Percentiles rank a stretch among this genome's conserved stretches.
phyloP scores from a whole-genome alignment of 2,797 vertebrate genomes.

The Gambelia wislizenii region DNA sequence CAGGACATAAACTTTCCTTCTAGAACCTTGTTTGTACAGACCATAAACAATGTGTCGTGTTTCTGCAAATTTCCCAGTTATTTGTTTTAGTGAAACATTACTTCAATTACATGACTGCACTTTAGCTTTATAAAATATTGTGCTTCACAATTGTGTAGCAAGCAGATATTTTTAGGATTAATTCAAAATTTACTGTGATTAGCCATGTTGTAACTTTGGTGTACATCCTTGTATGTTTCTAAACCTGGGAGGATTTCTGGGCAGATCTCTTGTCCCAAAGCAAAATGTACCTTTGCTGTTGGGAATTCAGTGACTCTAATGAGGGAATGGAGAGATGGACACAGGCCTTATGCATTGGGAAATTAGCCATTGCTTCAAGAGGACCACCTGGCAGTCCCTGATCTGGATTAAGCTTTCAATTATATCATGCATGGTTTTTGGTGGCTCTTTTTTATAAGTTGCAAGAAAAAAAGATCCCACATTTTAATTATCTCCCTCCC shows the following conservation, averaged over 20 bases:
- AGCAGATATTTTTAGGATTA: constrained; percentile 5
- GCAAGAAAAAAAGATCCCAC: not conserved
- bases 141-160: not conserved
- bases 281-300: not conserved
- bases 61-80: constrained; percentile 4
- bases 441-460: not conserved
- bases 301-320: not conserved
- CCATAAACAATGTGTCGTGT: not conserved
- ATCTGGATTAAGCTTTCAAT: not conserved
- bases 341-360: not conserved
- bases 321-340: not conserved
- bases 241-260: not conserved
- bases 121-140: constrained; percentile 32
- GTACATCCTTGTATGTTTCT: not conserved
- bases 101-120: constrained; percentile 22
- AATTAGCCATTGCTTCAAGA: not conserved
- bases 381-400: not conserved
- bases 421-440: not conserved
- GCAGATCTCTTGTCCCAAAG: not conserved
- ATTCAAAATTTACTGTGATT: constrained; percentile 7
- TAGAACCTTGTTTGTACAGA: not conserved
- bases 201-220: not conserved
- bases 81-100: constrained; percentile 17
- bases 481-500: too few relatives aligned
- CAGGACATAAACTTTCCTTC: not conserved